phyloP scores from a whole-genome alignment of 2,888 invertebrate species.

The Perithous albicinctus region DNA sequence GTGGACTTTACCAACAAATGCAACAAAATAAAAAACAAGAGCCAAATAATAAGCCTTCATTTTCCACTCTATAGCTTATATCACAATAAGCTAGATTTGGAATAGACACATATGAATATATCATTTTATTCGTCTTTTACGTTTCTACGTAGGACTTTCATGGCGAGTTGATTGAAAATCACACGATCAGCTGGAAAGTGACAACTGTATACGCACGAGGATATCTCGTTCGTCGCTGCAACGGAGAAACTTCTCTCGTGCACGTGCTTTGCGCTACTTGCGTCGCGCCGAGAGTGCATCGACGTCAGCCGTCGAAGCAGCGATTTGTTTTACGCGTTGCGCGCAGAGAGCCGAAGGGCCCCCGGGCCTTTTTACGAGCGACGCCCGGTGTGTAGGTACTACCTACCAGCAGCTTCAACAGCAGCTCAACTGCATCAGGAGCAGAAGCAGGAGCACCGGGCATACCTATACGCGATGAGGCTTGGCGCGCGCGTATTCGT shows the following conservation, averaged over 20 bases:
- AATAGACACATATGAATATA: too few species aligned
- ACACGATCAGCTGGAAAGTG: slow-evolving; percentile 13
- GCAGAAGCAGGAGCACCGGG: slow-evolving; percentile 33
- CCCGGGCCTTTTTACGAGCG: slow-evolving; percentile 73
- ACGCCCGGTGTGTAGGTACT: slow-evolving; percentile 57
- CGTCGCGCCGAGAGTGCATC: slow-evolving; percentile 46
- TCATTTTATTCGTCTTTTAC: too few species aligned
- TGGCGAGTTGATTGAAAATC: neutral
- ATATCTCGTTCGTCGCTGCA: neutral
- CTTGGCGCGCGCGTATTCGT: slow-evolving; percentile 49
- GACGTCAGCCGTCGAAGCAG: slow-evolving; percentile 45
- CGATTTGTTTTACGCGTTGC: slow-evolving; percentile 68
- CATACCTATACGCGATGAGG: slow-evolving; percentile 20
- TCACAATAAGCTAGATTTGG: too few species aligned
- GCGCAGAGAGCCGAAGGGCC: slow-evolving; percentile 61
- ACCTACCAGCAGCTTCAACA: slow-evolving; percentile 39
- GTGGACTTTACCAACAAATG: too few species aligned
- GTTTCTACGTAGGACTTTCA: too few species aligned
- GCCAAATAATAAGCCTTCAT: too few species aligned
- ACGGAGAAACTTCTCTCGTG: slow-evolving; percentile 14
- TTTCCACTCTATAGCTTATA: too few species aligned
- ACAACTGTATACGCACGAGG: neutral
- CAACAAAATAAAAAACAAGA: too few species aligned
- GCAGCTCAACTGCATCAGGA: slow-evolving; percentile 55
- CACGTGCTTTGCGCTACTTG: slow-evolving; percentile 62